Evolutionary conservation across 2,797 vertebrate genomes (phyloP).

Genomic region (Lacerta agilis): DNA sequence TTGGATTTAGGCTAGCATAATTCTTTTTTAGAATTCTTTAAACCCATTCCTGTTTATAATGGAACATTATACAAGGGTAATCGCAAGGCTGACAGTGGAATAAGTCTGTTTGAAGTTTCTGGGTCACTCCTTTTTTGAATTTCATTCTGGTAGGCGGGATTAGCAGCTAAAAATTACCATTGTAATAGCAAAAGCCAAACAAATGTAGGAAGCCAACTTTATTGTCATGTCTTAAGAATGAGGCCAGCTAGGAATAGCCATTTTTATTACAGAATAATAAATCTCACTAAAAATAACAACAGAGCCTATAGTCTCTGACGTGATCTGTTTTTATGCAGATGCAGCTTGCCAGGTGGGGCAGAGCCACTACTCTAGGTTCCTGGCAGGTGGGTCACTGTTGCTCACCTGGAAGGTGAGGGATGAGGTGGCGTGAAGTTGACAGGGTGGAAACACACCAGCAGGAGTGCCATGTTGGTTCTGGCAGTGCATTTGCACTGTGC

Average conservation of each 20-base stretch:
- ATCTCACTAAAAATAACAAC: background rate
- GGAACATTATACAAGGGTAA: slow-evolving; percentile 61
- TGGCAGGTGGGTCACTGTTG: no score
- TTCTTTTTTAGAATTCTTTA: slow-evolving; percentile 57
- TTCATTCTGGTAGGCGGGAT: slow-evolving; percentile 38
- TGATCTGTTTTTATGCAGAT: background rate
- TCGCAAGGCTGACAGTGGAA: slow-evolving; percentile 58
- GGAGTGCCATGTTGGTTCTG: no score
- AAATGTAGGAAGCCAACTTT: slow-evolving; percentile 2
- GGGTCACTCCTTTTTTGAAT: slow-evolving; percentile 47
- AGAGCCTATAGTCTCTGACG: background rate
- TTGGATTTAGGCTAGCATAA: slow-evolving; percentile 54
- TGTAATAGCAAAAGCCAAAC: slow-evolving; percentile 18
- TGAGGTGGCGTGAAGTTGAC: no score
- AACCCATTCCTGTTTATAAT: slow-evolving; percentile 57
- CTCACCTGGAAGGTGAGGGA: no score
- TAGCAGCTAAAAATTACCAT: slow-evolving; percentile 39
- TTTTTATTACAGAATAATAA: background rate
- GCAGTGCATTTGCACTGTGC: no score
- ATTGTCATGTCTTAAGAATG: background rate
- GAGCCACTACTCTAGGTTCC: no score
- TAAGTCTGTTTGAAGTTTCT: slow-evolving; percentile 52
- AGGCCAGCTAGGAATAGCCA: background rate
- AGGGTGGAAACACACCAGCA: no score
- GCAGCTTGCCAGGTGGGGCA: no score